Evolutionary conservation across 2,797 vertebrate genomes (phyloP), one percentile per base, ranked within the genome.

Genomic region (Myiothlypis coronata): DNA sequence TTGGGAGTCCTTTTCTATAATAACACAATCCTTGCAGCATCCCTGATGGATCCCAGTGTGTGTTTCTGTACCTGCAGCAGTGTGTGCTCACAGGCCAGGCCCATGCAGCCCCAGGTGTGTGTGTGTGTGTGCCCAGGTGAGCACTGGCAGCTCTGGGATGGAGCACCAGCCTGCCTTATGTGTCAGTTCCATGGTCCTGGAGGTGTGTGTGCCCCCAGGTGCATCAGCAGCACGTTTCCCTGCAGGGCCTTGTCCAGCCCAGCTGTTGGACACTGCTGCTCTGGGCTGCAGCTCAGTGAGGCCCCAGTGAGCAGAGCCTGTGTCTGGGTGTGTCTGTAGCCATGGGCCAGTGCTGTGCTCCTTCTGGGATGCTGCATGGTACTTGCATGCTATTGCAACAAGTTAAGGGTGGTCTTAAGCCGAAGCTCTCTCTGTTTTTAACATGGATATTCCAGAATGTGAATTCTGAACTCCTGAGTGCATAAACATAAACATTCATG

Each of bases 281-380:
- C 28, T 32, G 39, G 20, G 26, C 47, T 53, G 32, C 4, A 3
- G 22, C 44, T 69, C 47, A 12, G 0, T 46, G 2, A 1, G 79
- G 27, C 63, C 28, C 4, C 50, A 28, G 11, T 4, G 56, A 41
- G 44, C 60, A 15, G 35, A 4, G 4, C 20, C 63, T 9, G 52
- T 24, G 52, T n/a, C 49, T 28, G 56, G 3, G 0, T 61, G 19
- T 49, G 9, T 63, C 21, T n/a, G 6, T 65, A 69, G 56, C 46
- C 34, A 2, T 32, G 59, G 50, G 32, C 47, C 4, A 28, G 37
- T 26, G 44, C 55, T 49, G 5, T 50, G n/a, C 55, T 94, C 85
- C 72, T 83, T 91, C 83, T 76, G 93, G 87, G 89, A 90, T 93
- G 70, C 87, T 94, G 94, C 93, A 86, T 91, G 93, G 88, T 46